phyloP scores from a whole-genome alignment of 2,888 invertebrate genomes.

The Archips crataeganus region DNA sequence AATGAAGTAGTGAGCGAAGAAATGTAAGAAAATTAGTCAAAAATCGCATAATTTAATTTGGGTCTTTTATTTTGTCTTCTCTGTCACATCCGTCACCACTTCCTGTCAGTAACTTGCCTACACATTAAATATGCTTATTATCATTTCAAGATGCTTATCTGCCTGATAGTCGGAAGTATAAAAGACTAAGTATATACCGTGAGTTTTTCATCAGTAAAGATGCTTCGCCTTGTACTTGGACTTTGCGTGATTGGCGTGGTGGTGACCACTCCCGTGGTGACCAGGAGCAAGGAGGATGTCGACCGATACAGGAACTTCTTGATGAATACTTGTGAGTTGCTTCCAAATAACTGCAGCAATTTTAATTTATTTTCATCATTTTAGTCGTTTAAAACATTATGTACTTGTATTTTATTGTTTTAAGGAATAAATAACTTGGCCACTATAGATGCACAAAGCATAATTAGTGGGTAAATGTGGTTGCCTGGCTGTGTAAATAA shows the following conservation, averaged over 20 bases:
- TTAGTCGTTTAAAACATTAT: too few species aligned
- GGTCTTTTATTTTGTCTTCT: too few species aligned
- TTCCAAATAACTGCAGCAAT: not conserved
- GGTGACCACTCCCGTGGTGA: not conserved
- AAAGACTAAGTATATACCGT: not conserved
- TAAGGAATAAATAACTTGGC: too few species aligned
- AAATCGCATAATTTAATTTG: too few species aligned
- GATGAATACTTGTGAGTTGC: not conserved
- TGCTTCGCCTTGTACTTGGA: not conserved
- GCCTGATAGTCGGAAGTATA: slow-evolving; percentile 1
- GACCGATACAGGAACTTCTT: slow-evolving; percentile 2
- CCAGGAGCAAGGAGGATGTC: not conserved
- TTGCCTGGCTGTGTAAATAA: too few species aligned
- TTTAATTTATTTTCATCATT: not conserved
- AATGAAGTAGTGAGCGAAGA: too few species aligned
- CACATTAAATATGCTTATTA: not conserved
- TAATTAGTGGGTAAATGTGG: too few species aligned
- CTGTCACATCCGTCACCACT: too few species aligned
- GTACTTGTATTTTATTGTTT: too few species aligned
- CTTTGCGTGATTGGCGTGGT: not conserved
- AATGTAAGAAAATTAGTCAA: too few species aligned
- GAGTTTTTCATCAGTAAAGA: not conserved
- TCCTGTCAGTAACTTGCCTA: too few species aligned
- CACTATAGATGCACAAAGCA: too few species aligned
- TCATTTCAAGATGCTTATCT: not conserved